A percentile compares a stretch with the other conserved stretches of the same genome.
Evolutionary conservation across 1,140 invertebrate genomes (phyloP).

Genomic region (Sesamia nonagrioides): DNA sequence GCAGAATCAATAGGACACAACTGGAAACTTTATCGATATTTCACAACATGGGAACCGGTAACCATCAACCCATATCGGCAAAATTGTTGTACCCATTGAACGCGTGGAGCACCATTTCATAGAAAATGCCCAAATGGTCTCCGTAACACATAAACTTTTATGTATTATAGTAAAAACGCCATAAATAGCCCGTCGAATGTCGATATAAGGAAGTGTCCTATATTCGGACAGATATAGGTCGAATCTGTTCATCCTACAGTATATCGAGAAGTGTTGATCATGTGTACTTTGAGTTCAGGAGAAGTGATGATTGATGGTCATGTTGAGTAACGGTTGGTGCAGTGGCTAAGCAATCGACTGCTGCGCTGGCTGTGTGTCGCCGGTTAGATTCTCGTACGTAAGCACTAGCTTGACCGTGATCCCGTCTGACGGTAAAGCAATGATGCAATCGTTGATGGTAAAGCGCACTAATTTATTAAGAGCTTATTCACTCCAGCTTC

Average conservation of each 20-base stretch:
- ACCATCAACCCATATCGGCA: not conserved
- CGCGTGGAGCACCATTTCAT: not conserved
- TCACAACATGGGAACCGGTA: not conserved
- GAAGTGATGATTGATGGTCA: not conserved
- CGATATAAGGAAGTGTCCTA: conserved; percentile 27
- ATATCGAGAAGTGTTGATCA: not conserved
- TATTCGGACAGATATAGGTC: conserved; percentile 1
- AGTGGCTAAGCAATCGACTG: too few relatives aligned
- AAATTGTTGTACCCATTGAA: not conserved
- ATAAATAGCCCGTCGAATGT: not conserved
- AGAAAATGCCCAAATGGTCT: conserved; percentile 1
- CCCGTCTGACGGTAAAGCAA: too few relatives aligned
- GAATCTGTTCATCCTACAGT: not conserved
- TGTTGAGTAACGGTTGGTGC: not conserved
- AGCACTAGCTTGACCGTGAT: too few relatives aligned
- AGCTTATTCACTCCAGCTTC: too few relatives aligned
- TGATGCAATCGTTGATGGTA: too few relatives aligned
- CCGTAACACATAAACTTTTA: conserved; percentile 5
- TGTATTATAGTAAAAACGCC: conserved; percentile 6
- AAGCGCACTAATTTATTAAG: too few relatives aligned
- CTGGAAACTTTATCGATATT: too few relatives aligned
- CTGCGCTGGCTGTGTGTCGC: too few relatives aligned
- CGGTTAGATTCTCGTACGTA: too few relatives aligned
- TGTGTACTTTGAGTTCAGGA: not conserved
- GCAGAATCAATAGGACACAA: too few relatives aligned